Evolutionary conservation across 2,797 vertebrate genomes (phyloP).

Genomic region (Amniataba percoides): DNA sequence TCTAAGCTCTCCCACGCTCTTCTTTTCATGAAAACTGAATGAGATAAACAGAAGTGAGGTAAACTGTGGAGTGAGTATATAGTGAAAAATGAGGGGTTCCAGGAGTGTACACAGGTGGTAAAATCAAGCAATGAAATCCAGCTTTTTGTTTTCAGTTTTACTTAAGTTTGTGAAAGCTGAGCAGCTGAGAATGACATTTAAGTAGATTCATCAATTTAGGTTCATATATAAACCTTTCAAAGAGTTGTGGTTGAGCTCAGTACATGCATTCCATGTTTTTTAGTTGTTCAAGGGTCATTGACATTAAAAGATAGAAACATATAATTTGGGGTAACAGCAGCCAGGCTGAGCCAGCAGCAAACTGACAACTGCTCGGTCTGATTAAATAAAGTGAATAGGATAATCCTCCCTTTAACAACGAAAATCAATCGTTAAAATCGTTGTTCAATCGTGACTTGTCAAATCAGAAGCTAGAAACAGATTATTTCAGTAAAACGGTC

Average conservation of each 20-base stretch:
- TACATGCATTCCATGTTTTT: neutral
- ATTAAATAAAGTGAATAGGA: slow-evolving; percentile 46
- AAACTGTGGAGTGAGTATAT: too few relatives aligned
- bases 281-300: slow-evolving; percentile 4
- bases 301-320: slow-evolving; percentile 22
- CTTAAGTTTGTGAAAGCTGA: neutral
- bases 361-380: slow-evolving; percentile 40
- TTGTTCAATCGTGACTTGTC: slow-evolving; percentile 1
- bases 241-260: neutral
- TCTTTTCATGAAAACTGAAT: too few relatives aligned
- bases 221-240: neutral
- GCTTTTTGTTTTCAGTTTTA: neutral
- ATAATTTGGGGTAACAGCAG: slow-evolving; percentile 32
- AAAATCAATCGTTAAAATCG: too few relatives aligned
- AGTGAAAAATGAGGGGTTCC: too few relatives aligned
- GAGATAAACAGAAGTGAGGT: too few relatives aligned
- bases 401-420: slow-evolving; percentile 33
- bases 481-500: neutral
- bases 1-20: too few relatives aligned
- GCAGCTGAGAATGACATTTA: neutral
- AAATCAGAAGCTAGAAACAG: neutral
- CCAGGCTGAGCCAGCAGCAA: slow-evolving; percentile 17
- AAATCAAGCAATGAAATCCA: too few relatives aligned
- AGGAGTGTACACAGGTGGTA: too few relatives aligned
- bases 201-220: neutral